These are phyloP conservation scores for Tragulus kanchil DNA, from an alignment of 2,113 vertebrate species.

Conservation along the genomic window DNA sequence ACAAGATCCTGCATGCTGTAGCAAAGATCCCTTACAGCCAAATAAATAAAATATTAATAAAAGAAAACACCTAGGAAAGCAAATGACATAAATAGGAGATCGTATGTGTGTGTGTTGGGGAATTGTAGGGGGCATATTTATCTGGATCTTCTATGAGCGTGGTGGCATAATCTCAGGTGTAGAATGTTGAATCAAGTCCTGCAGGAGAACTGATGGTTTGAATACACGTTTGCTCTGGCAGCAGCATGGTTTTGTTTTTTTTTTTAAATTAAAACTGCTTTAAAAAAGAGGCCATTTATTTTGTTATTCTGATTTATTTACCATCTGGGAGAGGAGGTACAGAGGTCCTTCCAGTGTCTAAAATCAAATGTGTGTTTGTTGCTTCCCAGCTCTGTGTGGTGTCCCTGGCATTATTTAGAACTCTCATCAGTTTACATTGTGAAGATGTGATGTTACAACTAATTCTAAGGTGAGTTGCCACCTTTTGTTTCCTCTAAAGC, in stretches of 20 bases:
- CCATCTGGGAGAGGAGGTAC: constrained; percentile 8
- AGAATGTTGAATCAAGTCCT: constrained; percentile 45
- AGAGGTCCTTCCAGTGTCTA: constrained; percentile 62
- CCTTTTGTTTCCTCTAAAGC: constrained; percentile 30
- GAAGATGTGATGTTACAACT: constrained; percentile 99
- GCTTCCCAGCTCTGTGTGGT: constrained; percentile 94
- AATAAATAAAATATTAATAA: background rate
- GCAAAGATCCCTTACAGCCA: background rate
- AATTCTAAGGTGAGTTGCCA: constrained; percentile 92
- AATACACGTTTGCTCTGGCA: constrained; percentile 29
- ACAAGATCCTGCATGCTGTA: background rate
- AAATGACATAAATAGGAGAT: background rate
- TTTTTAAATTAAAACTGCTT: background rate
- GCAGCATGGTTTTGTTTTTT: background rate
- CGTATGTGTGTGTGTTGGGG: rapidly evolving
- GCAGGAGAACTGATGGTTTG: background rate
- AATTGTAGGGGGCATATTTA: background rate
- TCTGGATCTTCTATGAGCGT: background rate
- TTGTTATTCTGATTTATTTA: constrained; percentile 59
- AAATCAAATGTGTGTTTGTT: constrained; percentile 71
- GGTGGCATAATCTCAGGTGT: background rate
- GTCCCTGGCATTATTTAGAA: constrained; percentile 96
- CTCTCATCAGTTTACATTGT: constrained; percentile 96
- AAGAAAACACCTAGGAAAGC: constrained; percentile 26
- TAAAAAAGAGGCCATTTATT: constrained; percentile 55